phyloP scores from a whole-genome alignment of 1,140 invertebrate species.

The Drosophila littoralis region DNA sequence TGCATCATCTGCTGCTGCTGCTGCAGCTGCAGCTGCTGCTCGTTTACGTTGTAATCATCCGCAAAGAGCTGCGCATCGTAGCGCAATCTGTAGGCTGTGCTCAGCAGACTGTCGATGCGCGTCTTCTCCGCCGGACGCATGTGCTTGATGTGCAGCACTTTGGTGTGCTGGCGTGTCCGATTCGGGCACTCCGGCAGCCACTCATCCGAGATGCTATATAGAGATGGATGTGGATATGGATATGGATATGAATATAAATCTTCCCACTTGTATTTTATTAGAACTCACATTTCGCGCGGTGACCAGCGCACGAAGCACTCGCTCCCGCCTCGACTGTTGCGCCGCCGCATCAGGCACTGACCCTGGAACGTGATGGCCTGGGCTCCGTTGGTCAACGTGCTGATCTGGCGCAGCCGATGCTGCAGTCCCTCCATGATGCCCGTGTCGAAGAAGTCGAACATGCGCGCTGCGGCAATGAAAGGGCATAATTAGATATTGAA shows the following conservation, averaged over 20 bases:
- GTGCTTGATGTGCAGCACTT: constrained; percentile 79
- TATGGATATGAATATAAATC: not conserved
- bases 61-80: constrained; percentile 78
- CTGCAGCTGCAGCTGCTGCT: constrained; percentile 40
- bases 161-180: constrained; percentile 64
- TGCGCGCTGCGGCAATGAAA: constrained; percentile 86
- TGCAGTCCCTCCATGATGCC: constrained; percentile 94
- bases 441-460: constrained; percentile 95
- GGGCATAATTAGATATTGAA: not conserved
- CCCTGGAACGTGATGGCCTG: constrained; percentile 80
- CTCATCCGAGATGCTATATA: constrained; percentile 75
- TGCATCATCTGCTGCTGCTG: constrained; percentile 27
- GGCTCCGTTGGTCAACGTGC: constrained; percentile 84
- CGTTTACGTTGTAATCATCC: constrained; percentile 67
- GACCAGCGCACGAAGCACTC: constrained; percentile 82
- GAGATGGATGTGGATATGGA: not conserved
- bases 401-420: constrained; percentile 88
- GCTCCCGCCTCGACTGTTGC: constrained; percentile 60
- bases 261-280: not conserved
- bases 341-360: constrained; percentile 70
- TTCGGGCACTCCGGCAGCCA: constrained; percentile 74
- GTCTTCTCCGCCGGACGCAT: constrained; percentile 78
- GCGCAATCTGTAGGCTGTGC: constrained; percentile 71
- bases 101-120: constrained; percentile 73
- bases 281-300: constrained; percentile 79